These are phyloP conservation scores for Kryptopterus vitreolus DNA, from an alignment of 2,797 vertebrate species.

Conservation along the genomic window DNA sequence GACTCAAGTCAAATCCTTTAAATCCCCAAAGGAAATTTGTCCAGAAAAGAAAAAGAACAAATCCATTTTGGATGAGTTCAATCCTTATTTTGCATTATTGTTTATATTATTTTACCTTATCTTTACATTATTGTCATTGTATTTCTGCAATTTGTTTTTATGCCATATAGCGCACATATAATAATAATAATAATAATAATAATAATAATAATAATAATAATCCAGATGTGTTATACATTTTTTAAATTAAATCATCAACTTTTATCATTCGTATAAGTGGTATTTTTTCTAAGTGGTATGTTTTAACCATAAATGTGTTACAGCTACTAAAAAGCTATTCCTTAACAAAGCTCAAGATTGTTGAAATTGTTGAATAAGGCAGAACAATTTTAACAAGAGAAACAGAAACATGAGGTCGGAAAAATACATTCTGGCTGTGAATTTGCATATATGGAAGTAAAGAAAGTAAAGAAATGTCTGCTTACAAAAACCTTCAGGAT, in stretches of 20 bases:
- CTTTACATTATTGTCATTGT: too few relatives aligned
- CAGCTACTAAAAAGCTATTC: too few relatives aligned
- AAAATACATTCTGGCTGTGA: neutral
- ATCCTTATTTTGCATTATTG: neutral
- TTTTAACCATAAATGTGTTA: too few relatives aligned
- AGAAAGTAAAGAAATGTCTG: neutral
- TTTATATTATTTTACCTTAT: too few relatives aligned
- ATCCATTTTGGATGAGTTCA: slow-evolving; percentile 10
- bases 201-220: too few relatives aligned
- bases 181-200: too few relatives aligned
- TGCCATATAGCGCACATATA: too few relatives aligned
- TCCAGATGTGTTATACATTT: neutral
- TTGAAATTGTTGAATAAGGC: neutral
- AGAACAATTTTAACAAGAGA: neutral
- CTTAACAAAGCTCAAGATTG: neutral
- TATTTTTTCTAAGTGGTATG: too few relatives aligned
- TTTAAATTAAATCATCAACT: too few relatives aligned
- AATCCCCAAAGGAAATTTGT: slow-evolving; percentile 36
- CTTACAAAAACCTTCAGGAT: neutral
- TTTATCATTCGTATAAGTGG: too few relatives aligned
- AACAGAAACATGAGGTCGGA: neutral
- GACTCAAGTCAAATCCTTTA: slow-evolving; percentile 19
- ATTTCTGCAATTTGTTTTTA: too few relatives aligned
- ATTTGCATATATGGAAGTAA: neutral
- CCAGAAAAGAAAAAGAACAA: slow-evolving; percentile 9